phyloP scores from a whole-genome alignment of 1,140 invertebrate species.

The Potamilus streckersoni region DNA sequence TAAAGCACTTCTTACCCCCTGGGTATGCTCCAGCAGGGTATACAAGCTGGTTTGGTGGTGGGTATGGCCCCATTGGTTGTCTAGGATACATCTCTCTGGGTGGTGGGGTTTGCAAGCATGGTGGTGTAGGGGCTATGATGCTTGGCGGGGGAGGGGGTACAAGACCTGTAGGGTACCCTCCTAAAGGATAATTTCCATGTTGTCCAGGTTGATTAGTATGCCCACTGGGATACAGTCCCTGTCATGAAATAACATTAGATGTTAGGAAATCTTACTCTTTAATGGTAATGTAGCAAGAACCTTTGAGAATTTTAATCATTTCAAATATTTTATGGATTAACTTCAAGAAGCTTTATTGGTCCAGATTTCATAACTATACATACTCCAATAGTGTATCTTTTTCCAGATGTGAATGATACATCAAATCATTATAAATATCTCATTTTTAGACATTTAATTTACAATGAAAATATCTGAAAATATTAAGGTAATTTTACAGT shows the following conservation, averaged over 20 bases:
- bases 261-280: too few species aligned
- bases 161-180: slow-evolving; percentile 21
- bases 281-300: neutral
- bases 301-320: neutral
- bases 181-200: slow-evolving; percentile 9
- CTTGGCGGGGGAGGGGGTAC: slow-evolving; percentile 13
- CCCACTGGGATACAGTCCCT: neutral
- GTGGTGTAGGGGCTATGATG: neutral
- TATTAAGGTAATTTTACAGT: too few species aligned
- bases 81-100: neutral
- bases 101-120: neutral
- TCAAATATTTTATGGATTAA: neutral
- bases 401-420: too few species aligned
- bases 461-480: too few species aligned
- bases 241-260: neutral
- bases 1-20: too few species aligned
- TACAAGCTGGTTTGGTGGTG: neutral
- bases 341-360: too few species aligned
- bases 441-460: too few species aligned
- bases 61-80: neutral
- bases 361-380: too few species aligned
- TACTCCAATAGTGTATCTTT: too few species aligned
- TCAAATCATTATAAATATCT: too few species aligned
- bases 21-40: slow-evolving; percentile 2
- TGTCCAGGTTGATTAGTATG: slow-evolving; percentile 5